Evolutionary conservation across 2,888 invertebrate genomes (phyloP), one percentile per base, ranked within the genome.

Genomic region (Caenorhabditis afra): DNA sequence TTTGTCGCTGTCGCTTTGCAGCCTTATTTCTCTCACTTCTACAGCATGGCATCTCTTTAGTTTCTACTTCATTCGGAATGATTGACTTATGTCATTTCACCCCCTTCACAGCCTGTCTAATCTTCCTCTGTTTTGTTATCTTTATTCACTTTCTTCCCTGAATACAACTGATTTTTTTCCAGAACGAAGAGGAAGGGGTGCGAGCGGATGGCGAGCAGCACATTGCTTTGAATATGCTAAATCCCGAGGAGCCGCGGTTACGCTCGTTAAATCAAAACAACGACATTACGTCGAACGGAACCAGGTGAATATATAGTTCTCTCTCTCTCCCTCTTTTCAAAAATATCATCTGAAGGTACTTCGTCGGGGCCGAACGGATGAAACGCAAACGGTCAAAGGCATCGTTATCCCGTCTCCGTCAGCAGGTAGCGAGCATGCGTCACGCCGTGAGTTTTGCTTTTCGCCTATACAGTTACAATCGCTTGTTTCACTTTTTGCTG

Each of bases 381-480:
- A 85, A 85, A 49, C 61, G 85, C 16, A 85, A 85, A 77, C 64
- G 83, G 53, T 85, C 85, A 20, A 83, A 81, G 55, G 79, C 81
- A 22, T 78, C 74, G 45, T 41, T 85, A n/a, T 80, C 82, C 7
- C 53, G 83, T 11, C 68, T 85, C 29, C 70, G 85, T 53, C 81
- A 82, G 45, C 85, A 85, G 85, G 85, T 85, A 82, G 79, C 81
- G 49, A 79, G 84, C 68, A 80, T 84, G 80, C 78, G 81, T 58
- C 81, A 81, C 66, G 82, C 79, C 5, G 82, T 84, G 82, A 84
- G 84, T 84, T 74, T 65, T 41, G 73, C 73, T 74, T 74, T 11
- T 62, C 47, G 52, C 44, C 55, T 58, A 39, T 44, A 59, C 22
- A 47, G 44, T 29, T 29, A n/a, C 29, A 7, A 20, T n/a, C 23